A percentile compares a stretch with the other conserved stretches of the same genome.
Conservation (phyloP, 2,888 invertebrate genomes). For the Eurytoma californica region DNA sequence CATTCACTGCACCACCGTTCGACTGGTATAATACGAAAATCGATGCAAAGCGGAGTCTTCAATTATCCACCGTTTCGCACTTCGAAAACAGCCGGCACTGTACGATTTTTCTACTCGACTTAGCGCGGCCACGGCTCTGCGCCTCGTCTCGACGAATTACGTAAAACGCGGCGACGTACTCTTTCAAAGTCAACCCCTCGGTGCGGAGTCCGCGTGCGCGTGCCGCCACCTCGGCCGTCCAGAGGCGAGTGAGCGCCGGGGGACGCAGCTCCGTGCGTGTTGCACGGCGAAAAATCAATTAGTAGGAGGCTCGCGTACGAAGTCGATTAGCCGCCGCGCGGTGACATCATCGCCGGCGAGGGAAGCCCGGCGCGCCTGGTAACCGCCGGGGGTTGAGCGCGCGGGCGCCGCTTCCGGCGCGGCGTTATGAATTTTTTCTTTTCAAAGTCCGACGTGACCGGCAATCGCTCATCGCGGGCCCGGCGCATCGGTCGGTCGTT, state of each 20-base stretch:
- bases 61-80: neutral
- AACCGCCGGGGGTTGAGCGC: neutral
- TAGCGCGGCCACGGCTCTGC: neutral
- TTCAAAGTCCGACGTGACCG: neutral
- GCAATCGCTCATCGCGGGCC: neutral
- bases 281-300: conserved; percentile 38
- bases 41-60: neutral
- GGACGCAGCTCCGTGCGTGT: neutral
- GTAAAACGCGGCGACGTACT: neutral
- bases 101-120: neutral
- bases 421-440: neutral
- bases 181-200: neutral
- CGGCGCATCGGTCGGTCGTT: too few relatives aligned
- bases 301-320: conserved; percentile 30
- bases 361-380: neutral
- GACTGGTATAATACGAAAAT: neutral
- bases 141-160: too few relatives aligned
- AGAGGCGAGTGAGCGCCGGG: neutral
- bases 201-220: neutral
- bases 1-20: too few relatives aligned
- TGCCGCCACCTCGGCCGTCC: neutral
- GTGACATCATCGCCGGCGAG: conserved; percentile 3
- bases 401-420: neutral
- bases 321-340: neutral
- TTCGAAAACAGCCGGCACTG: neutral